phyloP scores from a whole-genome alignment of 2,113 vertebrate species.

The Bos indicus region DNA sequence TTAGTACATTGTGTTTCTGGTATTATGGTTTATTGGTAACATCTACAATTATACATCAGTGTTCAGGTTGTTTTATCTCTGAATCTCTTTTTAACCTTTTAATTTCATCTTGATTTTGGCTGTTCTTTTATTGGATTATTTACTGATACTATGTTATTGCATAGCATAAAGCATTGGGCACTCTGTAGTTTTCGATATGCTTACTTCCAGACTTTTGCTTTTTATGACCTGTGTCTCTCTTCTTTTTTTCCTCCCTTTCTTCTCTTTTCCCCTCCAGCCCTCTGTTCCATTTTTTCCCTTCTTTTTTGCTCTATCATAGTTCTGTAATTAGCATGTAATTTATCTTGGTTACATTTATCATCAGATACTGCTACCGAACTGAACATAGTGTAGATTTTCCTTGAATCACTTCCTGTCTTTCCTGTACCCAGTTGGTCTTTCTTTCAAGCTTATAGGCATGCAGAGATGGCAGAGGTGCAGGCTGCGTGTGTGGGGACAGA shows the following conservation, averaged over 20 bases:
- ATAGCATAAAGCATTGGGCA: not conserved
- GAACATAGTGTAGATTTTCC: not conserved
- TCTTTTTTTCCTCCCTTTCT: not conserved
- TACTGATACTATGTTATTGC: not conserved
- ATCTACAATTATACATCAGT: not conserved
- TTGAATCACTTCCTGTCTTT: not conserved
- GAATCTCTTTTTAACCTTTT: not conserved
- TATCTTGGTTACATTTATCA: not conserved
- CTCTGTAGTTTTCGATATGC: not conserved
- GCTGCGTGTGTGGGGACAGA: not conserved
- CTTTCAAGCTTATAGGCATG: not conserved
- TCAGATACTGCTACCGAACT: not conserved
- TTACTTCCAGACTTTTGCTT: not conserved
- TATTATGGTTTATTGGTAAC: not conserved
- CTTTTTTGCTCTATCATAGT: not conserved
- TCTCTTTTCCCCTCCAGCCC: not conserved
- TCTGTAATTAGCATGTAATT: not conserved
- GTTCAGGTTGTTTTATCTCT: not conserved
- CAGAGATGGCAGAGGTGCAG: not conserved
- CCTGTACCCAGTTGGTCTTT: not conserved
- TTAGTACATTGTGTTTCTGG: not conserved
- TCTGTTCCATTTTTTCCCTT: not conserved
- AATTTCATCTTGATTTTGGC: not conserved
- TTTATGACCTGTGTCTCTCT: not conserved
- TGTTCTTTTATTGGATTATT: not conserved